These are phyloP conservation scores for Antheraea pernyi DNA, from an alignment of 1,140 invertebrate species.

Conservation along the genomic window DNA sequence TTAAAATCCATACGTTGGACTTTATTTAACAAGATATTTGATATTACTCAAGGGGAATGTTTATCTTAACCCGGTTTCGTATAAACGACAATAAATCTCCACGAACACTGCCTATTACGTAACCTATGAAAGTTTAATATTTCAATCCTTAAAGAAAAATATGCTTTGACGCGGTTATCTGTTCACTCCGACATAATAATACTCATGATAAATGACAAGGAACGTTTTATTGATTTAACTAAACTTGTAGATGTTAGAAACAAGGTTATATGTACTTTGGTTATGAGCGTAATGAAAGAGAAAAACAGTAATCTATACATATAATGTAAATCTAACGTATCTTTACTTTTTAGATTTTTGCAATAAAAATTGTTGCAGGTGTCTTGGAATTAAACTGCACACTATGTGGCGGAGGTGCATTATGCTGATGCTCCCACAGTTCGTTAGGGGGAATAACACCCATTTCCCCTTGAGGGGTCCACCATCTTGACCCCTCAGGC, in stretches of 20 bases:
- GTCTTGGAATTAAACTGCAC: too few relatives aligned
- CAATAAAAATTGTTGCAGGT: too few relatives aligned
- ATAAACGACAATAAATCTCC: conserved; percentile 1
- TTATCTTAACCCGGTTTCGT: background rate
- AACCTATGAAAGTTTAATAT: conserved; percentile 5
- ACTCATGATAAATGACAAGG: background rate
- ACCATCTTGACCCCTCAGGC: too few relatives aligned
- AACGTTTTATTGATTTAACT: background rate
- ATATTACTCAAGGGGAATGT: background rate
- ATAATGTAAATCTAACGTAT: too few relatives aligned
- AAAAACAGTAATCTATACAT: too few relatives aligned
- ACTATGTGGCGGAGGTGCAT: too few relatives aligned
- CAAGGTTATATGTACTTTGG: background rate
- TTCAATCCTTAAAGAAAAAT: background rate
- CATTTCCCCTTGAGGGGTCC: too few relatives aligned
- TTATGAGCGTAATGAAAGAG: background rate
- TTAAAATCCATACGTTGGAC: background rate
- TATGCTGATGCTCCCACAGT: too few relatives aligned
- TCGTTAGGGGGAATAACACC: too few relatives aligned
- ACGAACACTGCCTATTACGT: background rate
- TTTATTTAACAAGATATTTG: background rate
- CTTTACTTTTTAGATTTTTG: too few relatives aligned
- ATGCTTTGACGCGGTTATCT: background rate
- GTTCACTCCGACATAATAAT: background rate
- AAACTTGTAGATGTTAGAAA: background rate